Percentiles rank a stretch among this genome's conserved stretches.
Evolutionary conservation across 2,113 vertebrate genomes (phyloP).

Genomic region (Cinclus mexicanus): DNA sequence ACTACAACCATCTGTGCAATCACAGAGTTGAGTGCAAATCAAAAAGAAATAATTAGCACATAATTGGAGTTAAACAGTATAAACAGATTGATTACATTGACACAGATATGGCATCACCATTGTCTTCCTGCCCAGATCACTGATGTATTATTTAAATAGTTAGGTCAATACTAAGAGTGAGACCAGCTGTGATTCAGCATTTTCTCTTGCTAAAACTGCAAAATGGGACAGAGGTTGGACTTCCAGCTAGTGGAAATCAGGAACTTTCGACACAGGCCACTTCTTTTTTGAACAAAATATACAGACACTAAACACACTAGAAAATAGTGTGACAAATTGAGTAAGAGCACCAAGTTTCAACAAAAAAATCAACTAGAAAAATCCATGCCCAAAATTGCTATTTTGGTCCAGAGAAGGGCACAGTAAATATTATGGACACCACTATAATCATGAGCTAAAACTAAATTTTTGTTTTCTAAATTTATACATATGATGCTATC

Average conservation of each 20-base stretch:
- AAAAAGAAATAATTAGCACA: neutral
- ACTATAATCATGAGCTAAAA: neutral
- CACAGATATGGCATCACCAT: neutral
- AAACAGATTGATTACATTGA: neutral
- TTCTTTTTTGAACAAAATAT: accelerated
- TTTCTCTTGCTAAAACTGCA: neutral
- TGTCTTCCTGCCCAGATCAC: neutral
- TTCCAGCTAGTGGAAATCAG: neutral
- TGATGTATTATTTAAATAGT: neutral
- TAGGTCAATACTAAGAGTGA: neutral
- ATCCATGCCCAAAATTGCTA: neutral
- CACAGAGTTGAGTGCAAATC: neutral
- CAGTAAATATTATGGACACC: accelerated
- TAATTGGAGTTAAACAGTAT: neutral
- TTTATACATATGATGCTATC: neutral
- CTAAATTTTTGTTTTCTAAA: neutral
- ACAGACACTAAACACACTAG: neutral
- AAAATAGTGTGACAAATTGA: neutral
- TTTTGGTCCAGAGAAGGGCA: neutral
- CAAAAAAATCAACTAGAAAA: neutral
- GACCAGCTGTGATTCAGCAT: neutral
- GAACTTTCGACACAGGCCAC: neutral
- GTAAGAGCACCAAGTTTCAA: neutral
- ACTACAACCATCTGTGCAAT: neutral
- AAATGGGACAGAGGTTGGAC: neutral